Base-by-base conservation (phyloP, 1,140 invertebrate genomes). In the Atta texana region DNA sequence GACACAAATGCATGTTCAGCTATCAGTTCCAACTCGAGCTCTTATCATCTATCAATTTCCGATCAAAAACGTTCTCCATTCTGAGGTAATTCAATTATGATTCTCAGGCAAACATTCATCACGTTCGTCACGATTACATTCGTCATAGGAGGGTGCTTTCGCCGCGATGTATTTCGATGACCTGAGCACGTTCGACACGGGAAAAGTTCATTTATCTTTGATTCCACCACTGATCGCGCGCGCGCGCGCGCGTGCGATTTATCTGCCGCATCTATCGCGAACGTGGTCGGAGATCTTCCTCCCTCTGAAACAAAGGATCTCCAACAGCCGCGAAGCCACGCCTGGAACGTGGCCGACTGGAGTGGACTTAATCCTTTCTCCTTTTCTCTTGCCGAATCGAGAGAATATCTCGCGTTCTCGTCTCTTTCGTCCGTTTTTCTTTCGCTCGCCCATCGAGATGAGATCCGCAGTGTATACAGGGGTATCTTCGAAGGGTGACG, bases 291-390 rank as follows among this genome's bases (percentile, higher is more conserved):
- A 51, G 69, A 81, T n/a, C 66, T 84, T 39, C 57, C 28, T 61
- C 68, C 61, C 53, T 63, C 49, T 53, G 86, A 78, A 78, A 89
- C 74, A 82, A 88, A 76, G 71, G 77, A 82, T 49, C 80, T 44
- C 10, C 75, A 77, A 71, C 63, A 81, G 55, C 63, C 53, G 84
- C 80, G 86, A 85, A 85, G 81, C 69, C 85, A 86, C 68, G 78
- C 86, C 75, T 90, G 89, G 87, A 92, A 92, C 88, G 91, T 85
- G 66, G 75, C 44, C 76, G 66, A 71, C 31, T 51, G n/a, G n/a
- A 85, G 31, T n/a, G 53, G 24, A 39, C 44, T 14, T 6, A 34
- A 63, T 49, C 66, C 44, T 28, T 24, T 69, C 21, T 49, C 39
- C 57, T 44, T 66, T 49, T 64, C 39, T 51, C 82, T 51, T 8